A percentile compares a stretch with the other conserved stretches of the same genome.
These are phyloP conservation scores for Rhineura floridana DNA, from an alignment of 2,113 vertebrate genomes.

Conservation along the genomic window DNA sequence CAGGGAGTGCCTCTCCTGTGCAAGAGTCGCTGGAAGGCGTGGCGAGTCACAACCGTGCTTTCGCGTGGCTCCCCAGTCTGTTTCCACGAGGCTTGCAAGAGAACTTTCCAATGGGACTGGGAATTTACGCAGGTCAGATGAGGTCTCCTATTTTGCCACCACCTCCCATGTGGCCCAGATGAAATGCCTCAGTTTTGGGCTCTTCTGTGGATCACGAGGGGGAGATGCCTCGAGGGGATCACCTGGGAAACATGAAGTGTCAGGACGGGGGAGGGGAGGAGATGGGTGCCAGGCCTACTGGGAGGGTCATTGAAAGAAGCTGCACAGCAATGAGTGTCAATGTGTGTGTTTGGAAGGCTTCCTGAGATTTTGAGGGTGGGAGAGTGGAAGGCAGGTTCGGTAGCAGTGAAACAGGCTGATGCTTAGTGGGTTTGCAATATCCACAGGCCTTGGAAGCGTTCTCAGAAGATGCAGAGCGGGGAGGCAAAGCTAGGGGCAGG, in stretches of 20 bases:
- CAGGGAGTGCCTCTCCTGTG: not conserved
- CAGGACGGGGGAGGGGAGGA: rapidly evolving
- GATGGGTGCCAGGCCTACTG: not conserved
- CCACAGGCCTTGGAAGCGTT: not conserved
- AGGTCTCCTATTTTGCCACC: not conserved
- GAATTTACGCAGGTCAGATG: too few relatives aligned
- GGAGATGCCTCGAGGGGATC: too few relatives aligned
- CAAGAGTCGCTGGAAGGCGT: not conserved
- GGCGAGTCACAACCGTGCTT: too few relatives aligned
- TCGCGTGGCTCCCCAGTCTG: too few relatives aligned
- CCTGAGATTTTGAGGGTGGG: not conserved
- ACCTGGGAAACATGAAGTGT: too few relatives aligned
- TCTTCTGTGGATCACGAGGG: not conserved
- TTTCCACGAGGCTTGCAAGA: too few relatives aligned
- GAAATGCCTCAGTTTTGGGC: not conserved
- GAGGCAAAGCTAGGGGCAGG: too few relatives aligned
- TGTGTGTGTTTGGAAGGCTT: not conserved
- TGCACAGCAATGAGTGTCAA: not conserved
- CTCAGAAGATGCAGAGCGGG: too few relatives aligned
- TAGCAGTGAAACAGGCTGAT: not conserved
- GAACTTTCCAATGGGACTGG: too few relatives aligned
- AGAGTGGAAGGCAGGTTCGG: not conserved
- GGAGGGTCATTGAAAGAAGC: not conserved
- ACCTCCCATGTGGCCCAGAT: not conserved
- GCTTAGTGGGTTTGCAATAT: not conserved